These are phyloP conservation scores for Drosophila gunungcola DNA, from an alignment of 1,140 invertebrate genomes.

Conservation along the genomic window DNA sequence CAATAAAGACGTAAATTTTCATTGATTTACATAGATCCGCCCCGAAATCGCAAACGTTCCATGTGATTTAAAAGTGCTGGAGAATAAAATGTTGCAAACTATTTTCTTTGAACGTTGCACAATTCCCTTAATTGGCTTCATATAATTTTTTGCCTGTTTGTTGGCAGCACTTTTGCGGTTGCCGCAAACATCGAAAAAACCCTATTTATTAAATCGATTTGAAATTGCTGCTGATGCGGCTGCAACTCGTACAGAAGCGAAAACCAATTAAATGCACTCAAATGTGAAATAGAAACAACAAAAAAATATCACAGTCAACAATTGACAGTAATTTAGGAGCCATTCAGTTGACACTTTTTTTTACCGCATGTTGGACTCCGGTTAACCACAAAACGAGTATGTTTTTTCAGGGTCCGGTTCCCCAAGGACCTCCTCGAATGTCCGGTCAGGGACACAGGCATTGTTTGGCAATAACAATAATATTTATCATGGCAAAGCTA, in stretches of 20 bases:
- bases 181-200: slow-evolving; percentile 37
- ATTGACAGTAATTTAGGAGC: slow-evolving; percentile 58
- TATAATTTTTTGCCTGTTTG: slow-evolving; percentile 45
- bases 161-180: slow-evolving; percentile 58
- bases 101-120: slow-evolving; percentile 48
- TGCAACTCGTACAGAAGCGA: slow-evolving; percentile 14
- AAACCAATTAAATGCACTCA: slow-evolving; percentile 72
- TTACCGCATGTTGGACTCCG: slow-evolving; percentile 22
- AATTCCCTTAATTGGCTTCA: slow-evolving; percentile 71
- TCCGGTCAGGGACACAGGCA: slow-evolving; percentile 21
- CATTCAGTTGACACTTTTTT: slow-evolving; percentile 43
- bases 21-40: slow-evolving; percentile 38
- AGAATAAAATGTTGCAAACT: not conserved
- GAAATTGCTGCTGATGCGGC: slow-evolving; percentile 35
- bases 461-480: slow-evolving; percentile 39
- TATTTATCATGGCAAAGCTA: slow-evolving; percentile 33
- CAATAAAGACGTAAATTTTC: slow-evolving; percentile 19
- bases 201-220: slow-evolving; percentile 58
- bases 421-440: slow-evolving; percentile 9
- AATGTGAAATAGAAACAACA: slow-evolving; percentile 51
- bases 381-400: slow-evolving; percentile 43
- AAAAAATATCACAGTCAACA: slow-evolving; percentile 37
- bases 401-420: slow-evolving; percentile 4
- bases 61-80: slow-evolving; percentile 22
- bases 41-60: not conserved